Percentiles rank a stretch among this genome's conserved stretches.
phyloP scores from a whole-genome alignment of 2,888 invertebrate genomes.

The Cerastis rubricosa region DNA sequence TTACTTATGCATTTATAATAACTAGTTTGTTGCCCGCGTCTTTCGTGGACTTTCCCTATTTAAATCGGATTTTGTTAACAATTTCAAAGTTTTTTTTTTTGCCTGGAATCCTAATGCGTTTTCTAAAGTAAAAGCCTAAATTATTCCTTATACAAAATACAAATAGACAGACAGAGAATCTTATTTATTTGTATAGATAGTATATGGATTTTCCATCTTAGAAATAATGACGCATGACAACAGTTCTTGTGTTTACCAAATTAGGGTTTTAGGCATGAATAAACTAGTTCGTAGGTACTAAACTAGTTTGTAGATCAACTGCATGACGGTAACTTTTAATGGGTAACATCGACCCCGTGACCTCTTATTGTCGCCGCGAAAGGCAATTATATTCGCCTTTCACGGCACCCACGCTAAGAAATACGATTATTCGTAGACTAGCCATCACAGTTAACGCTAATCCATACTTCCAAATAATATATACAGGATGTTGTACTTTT shows the following conservation, averaged over 20 bases:
- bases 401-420: slow-evolving; percentile 19
- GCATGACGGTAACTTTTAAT: neutral
- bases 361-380: neutral
- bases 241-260: slow-evolving; percentile 9
- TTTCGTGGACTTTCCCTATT: too few relatives aligned
- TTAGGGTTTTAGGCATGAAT: neutral
- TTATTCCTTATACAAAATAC: too few relatives aligned
- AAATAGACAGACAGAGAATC: too few relatives aligned
- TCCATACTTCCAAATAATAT: slow-evolving; percentile 5
- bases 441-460: slow-evolving; percentile 1
- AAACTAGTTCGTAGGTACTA: neutral
- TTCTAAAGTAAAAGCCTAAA: too few relatives aligned
- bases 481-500: neutral
- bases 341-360: neutral
- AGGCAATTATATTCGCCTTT: slow-evolving; percentile 2
- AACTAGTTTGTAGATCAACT: neutral
- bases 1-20: neutral
- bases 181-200: neutral
- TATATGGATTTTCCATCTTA: neutral
- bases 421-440: slow-evolving; percentile 7
- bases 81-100: too few relatives aligned
- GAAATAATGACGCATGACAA: slow-evolving; percentile 10
- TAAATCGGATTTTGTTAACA: too few relatives aligned
- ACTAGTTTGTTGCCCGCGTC: too few relatives aligned
- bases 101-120: too few relatives aligned